Base-by-base conservation (phyloP, 2,113 vertebrate species). In the Gymnarchus niloticus region DNA sequence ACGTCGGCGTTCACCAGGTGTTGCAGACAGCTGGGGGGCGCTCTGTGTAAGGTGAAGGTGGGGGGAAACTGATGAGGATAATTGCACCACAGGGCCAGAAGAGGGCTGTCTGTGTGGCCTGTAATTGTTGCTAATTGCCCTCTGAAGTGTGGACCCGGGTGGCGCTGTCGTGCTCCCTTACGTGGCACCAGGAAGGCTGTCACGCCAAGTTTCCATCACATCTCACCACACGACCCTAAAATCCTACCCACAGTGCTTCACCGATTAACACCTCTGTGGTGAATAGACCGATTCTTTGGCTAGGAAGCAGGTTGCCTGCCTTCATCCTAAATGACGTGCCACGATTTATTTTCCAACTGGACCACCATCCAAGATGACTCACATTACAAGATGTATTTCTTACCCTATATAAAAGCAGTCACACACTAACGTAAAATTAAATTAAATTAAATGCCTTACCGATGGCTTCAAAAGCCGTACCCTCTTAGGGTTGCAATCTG, bases 111-210 rank as follows among this genome's bases (percentile, higher is more conserved):
- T 85, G 84, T 77, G 84, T 56, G 84, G 49, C 48, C 28, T 44
- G 61, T 85, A 85, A 85, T 85, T 85, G 84, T 54, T 14, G 51
- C 65, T 77, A 76, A 85, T 85, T 85, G 51, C 59, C 12, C 65
- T 8, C 14, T 65, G 48, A 28, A 17, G 46, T 33, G 28, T 9
- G 33, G 7, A 46, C 17, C 84, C 52, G 65, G 84, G 84, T 56
- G 84, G 65, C 33, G 37, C 84, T 85, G 84, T 77, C 84, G 33
- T 33, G 65, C 23, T 9, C 69, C 7, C 28, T 49, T 23, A 8
- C n/a, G 4, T 37, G 17, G 28, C 17, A 77, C 10, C 41, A 5
- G 19, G 46, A 17, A 33, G 3, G 48, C 65, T 85, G 84, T 85
- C 84, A 25, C 19, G 12, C 28, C 51, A 28, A 4, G 51, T 56